phyloP scores from a whole-genome alignment of 2,888 invertebrate genomes.

The Leucophora obtusa region DNA sequence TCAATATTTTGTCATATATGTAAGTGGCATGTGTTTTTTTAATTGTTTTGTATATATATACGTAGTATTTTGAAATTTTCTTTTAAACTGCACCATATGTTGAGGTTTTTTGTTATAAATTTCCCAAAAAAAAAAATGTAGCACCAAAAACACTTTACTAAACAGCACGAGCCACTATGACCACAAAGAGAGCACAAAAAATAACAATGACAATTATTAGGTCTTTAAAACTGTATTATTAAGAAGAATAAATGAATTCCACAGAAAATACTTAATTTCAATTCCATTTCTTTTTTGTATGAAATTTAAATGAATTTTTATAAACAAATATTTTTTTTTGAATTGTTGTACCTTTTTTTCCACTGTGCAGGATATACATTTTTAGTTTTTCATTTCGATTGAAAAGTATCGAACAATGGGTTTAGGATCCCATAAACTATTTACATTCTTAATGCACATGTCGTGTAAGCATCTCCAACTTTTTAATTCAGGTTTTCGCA shows the following conservation, averaged over 20 bases:
- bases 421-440: too few species aligned
- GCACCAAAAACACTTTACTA: constrained; percentile 16
- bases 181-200: background rate
- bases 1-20: too few species aligned
- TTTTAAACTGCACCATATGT: constrained; percentile 19
- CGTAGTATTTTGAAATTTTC: background rate
- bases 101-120: background rate
- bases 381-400: too few species aligned
- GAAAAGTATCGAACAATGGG: too few species aligned
- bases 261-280: constrained; percentile 3
- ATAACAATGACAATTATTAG: background rate
- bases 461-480: too few species aligned
- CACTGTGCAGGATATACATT: too few species aligned
- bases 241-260: constrained; percentile 5
- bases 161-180: constrained; percentile 34
- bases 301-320: too few species aligned
- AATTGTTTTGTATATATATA: background rate
- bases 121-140: background rate
- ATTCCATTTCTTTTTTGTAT: too few species aligned
- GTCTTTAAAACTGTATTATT: background rate
- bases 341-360: too few species aligned
- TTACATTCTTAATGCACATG: too few species aligned
- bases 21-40: background rate
- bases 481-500: too few species aligned
- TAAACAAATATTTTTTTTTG: too few species aligned